phyloP scores from a whole-genome alignment of 2,888 invertebrate species.

The Deroplatys truncata region DNA sequence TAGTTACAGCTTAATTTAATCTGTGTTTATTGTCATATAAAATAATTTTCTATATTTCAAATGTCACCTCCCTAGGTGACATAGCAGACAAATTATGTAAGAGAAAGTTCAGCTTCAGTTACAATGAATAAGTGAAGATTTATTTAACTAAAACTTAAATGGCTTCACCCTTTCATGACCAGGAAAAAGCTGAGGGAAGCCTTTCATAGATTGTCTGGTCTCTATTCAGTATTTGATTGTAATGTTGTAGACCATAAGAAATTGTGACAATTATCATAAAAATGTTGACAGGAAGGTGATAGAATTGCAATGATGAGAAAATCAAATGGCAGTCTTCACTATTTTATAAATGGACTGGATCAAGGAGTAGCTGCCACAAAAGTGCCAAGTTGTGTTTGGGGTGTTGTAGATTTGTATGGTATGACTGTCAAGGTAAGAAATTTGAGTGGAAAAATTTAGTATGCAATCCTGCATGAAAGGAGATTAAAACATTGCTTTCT shows the following conservation, averaged over 20 bases:
- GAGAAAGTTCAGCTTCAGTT: too few relatives aligned
- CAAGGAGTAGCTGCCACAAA: slow-evolving; percentile 86
- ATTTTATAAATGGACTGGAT: slow-evolving; percentile 88
- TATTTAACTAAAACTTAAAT: neutral
- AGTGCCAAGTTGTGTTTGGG: slow-evolving; percentile 81
- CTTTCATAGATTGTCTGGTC: neutral
- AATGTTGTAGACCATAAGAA: neutral
- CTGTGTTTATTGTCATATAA: too few relatives aligned
- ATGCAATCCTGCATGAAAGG: neutral
- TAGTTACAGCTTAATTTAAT: too few relatives aligned
- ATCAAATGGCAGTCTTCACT: slow-evolving; percentile 79
- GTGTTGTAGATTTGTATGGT: slow-evolving; percentile 91
- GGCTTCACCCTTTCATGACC: neutral
- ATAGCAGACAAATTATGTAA: too few relatives aligned
- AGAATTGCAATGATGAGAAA: slow-evolving; percentile 89
- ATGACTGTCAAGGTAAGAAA: slow-evolving; percentile 75
- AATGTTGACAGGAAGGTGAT: slow-evolving; percentile 69
- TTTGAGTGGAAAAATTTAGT: neutral
- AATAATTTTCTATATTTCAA: too few relatives aligned
- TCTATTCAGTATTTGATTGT: neutral
- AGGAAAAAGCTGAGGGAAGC: neutral
- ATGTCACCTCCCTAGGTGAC: too few relatives aligned
- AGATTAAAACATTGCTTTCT: neutral
- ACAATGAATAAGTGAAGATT: too few relatives aligned
- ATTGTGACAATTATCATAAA: neutral